A percentile compares a stretch with the other conserved stretches of the same genome.
Evolutionary conservation across 2,888 invertebrate genomes (phyloP).

Genomic region (Sabellastarte sp.): DNA sequence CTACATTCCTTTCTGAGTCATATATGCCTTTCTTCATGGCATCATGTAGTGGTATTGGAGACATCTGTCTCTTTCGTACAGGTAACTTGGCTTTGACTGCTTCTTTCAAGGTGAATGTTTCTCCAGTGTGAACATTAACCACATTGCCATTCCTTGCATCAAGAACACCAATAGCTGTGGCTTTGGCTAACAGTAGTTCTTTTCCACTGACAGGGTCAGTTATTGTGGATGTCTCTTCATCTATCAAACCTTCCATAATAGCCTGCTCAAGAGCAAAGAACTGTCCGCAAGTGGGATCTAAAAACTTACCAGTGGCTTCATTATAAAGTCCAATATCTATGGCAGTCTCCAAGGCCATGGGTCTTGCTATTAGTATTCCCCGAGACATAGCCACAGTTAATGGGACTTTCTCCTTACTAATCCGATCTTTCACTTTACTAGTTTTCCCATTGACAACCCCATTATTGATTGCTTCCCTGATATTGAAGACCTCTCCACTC

Average conservation of each 20-base stretch:
- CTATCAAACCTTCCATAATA: conserved; percentile 27
- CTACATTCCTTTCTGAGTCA: conserved; percentile 42
- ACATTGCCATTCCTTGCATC: conserved; percentile 30
- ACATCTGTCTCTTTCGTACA: conserved; percentile 1
- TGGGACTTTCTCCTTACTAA: conserved; percentile 68
- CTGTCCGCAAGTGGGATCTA: conserved; percentile 29
- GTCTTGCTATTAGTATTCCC: conserved; percentile 27
- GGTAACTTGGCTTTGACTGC: conserved; percentile 25
- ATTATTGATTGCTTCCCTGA: conserved; percentile 51
- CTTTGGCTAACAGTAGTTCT: conserved; percentile 21
- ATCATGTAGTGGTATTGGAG: conserved; percentile 38
- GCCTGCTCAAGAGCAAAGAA: conserved; percentile 31
- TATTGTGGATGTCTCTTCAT: conserved; percentile 28
- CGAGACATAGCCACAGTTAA: conserved; percentile 75
- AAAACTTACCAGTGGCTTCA: conserved; percentile 32
- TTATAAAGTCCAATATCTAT: conserved; percentile 32
- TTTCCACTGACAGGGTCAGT: conserved; percentile 28
- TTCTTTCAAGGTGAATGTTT: conserved; percentile 58
- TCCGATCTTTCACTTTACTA: conserved; percentile 60
- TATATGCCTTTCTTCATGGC: conserved; percentile 45
- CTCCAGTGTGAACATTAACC: conserved; percentile 59
- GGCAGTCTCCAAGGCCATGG: conserved; percentile 29
- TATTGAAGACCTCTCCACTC: conserved; percentile 29
- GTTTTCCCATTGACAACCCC: conserved; percentile 77
- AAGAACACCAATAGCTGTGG: conserved; percentile 28